These are phyloP conservation scores for Scrobipalpa atriplicella DNA, from an alignment of 2,888 invertebrate genomes.

Conservation along the genomic window DNA sequence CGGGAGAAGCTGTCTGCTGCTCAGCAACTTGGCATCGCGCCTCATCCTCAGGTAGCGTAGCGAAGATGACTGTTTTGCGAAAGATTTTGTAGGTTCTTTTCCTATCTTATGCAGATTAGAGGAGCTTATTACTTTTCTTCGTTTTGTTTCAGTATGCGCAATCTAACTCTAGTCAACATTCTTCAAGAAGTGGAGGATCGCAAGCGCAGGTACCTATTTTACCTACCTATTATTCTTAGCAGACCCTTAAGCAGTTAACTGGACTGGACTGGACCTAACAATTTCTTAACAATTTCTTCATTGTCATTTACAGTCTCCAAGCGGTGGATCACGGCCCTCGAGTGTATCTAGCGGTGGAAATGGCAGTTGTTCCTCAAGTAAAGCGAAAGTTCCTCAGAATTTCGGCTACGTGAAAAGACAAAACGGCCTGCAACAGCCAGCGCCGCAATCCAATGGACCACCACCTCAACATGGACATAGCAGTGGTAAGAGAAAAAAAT, in stretches of 20 bases:
- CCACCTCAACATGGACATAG: constrained; percentile 68
- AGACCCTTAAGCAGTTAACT: background rate
- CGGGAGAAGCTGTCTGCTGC: constrained; percentile 77
- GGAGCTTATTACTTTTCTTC: background rate
- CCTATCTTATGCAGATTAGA: too few species aligned
- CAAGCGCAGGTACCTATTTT: constrained; percentile 52
- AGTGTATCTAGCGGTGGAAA: constrained; percentile 79
- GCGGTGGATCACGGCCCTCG: constrained; percentile 74
- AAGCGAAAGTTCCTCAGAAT: constrained; percentile 91
- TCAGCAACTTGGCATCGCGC: constrained; percentile 74
- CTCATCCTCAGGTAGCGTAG: constrained; percentile 76
- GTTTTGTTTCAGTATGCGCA: constrained; percentile 62
- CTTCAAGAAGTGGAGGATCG: constrained; percentile 64
- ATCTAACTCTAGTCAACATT: constrained; percentile 66
- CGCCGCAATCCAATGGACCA: constrained; percentile 63
- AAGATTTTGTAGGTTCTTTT: too few species aligned
- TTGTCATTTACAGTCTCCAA: constrained; percentile 78
- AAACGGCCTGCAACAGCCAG: constrained; percentile 82
- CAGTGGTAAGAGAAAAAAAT: constrained; percentile 27
- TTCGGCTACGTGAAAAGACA: constrained; percentile 93
- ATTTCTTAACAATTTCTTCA: constrained; percentile 23
- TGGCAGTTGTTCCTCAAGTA: constrained; percentile 79
- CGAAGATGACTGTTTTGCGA: too few species aligned
- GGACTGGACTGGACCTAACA: background rate
- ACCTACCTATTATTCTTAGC: background rate